Evolutionary conservation across 2,797 vertebrate genomes (phyloP).

Genomic region (Enteromius anoplus): DNA sequence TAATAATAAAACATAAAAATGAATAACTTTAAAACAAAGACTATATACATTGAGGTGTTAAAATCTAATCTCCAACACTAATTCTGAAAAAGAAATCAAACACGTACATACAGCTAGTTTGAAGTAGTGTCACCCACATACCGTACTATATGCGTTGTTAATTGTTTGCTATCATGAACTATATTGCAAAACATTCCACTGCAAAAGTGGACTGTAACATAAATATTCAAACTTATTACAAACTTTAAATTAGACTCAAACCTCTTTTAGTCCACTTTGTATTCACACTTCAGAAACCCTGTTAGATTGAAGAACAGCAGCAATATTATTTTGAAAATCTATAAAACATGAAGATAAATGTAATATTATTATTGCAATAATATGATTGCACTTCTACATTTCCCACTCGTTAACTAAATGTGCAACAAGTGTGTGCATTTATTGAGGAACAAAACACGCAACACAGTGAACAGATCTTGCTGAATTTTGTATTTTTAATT

Average conservation of each 20-base stretch:
- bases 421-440: background rate
- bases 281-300: background rate
- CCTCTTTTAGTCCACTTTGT: background rate
- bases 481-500: conserved; percentile 58
- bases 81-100: background rate
- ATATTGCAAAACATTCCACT: background rate
- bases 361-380: background rate
- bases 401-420: background rate
- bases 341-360: background rate
- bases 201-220: background rate
- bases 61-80: background rate
- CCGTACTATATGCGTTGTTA: too few species aligned
- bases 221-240: background rate
- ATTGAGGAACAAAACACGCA: background rate
- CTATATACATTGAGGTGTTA: background rate
- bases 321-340: background rate
- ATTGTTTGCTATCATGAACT: background rate
- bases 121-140: background rate
- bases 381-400: background rate
- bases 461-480: background rate
- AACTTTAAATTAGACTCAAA: background rate
- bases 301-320: background rate
- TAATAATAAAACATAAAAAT: background rate
- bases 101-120: background rate
- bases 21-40: background rate